Base-by-base conservation (phyloP, 2,888 invertebrate genomes). In the Heteromyza rotundicornis region DNA sequence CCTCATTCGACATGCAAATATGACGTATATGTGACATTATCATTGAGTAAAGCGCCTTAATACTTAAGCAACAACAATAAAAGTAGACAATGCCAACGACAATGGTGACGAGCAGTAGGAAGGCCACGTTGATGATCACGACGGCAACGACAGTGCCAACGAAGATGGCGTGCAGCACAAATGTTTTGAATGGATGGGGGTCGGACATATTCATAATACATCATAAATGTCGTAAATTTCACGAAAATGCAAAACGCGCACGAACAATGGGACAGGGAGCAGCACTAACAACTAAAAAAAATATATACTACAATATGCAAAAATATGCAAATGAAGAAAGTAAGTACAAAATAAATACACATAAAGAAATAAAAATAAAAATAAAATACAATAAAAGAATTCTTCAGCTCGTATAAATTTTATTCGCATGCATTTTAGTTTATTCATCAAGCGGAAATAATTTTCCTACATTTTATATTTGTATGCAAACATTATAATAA, bases 221-320 rank as follows among this genome's bases (percentile, higher is more conserved):
- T 53, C 53, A 53, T 53, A 32, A 53, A 53, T 53, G 53, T 53
- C 53, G 32, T 53, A 53, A n/a, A n/a, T n/a, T n/a, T n/a, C n/a
- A n/a, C n/a, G n/a, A 53, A 53, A 53, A 53, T 53, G 53, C 53
- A 53, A 53, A 53, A 32, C 12, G 32, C 32, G 12, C 32, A 32
- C 32, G 12, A 32, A 32, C 5, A 32, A 8, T 32, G 24, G n/a
- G n/a, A n/a, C n/a, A n/a, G n/a, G n/a, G n/a, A n/a, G n/a, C n/a
- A n/a, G n/a, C n/a, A n/a, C n/a, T n/a, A n/a, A 20, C 53, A 35
- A 32, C 35, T n/a, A 35, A 16, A 53, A 53, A 22, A 52, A 53
- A 53, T 16, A n/a, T n/a, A n/a, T n/a, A n/a, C n/a, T n/a, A n/a
- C n/a, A n/a, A n/a, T n/a, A n/a, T n/a, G n/a, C n/a, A n/a, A n/a